Base-by-base conservation (phyloP, 1,140 invertebrate species). In the Zaprionus vittiger region DNA sequence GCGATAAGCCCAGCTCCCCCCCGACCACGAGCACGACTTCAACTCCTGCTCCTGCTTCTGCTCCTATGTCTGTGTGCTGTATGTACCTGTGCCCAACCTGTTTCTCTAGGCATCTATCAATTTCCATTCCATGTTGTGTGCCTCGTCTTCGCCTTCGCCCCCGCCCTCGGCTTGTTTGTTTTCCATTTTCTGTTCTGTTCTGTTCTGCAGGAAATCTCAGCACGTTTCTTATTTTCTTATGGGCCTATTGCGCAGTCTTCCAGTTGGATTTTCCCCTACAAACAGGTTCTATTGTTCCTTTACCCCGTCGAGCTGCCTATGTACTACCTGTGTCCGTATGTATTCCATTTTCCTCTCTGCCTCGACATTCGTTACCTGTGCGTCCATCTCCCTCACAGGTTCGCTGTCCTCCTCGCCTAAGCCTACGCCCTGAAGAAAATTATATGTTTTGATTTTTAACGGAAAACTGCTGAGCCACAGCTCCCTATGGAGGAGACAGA, bases 381-480 rank as follows among this genome's bases (percentile, higher is more conserved):
- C 52, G 24, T 52, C 41, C 22, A 72, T 28, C 52, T 67, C 37
- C 12, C 47, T 55, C 56, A 17, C 57, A 55, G 6, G 20, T n/a
- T 34, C 24, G 28, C 59, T 55, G 47, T 72, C 31, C 12, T 41
- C 68, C 37, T 52, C 68, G 47, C 38, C 28, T n/a, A n/a, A 5
- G 24, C 47, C 52, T 5, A 20, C 28, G 37, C 28, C n/a, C 55
- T 57, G 55, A 47, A 73, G 79, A 60, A 89, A 89, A 89, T 89
- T 90, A 89, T 79, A 90, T 89, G 85, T 89, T 89, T 81, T 89
- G 85, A 90, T 89, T 87, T 81, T 79, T 82, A 89, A 89, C 85
- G 85, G 85, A 89, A 89, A 89, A 90, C 67, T 79, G 81, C 69
- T 72, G 75, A 77, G 77, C 62, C 73, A 41, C 15, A 74, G 62